Percentiles rank a stretch among this genome's conserved stretches.
Evolutionary conservation across 2,888 invertebrate genomes (phyloP).

Genomic region (Macaria notata): DNA sequence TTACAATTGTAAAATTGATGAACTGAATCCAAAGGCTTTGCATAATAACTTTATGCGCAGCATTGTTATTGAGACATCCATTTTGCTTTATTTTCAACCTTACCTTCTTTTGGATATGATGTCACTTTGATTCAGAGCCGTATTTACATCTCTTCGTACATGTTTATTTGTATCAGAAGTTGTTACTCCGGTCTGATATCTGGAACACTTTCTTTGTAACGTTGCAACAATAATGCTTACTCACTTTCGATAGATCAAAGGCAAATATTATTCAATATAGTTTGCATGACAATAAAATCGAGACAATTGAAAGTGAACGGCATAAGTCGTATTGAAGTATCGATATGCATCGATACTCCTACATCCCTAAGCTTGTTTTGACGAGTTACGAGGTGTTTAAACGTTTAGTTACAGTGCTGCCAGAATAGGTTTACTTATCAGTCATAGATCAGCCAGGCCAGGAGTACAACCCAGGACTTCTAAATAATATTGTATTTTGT

Average conservation of each 20-base stretch:
- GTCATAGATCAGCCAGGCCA: no score
- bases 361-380: slow-evolving; percentile 44
- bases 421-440: slow-evolving; percentile 2
- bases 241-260: slow-evolving; percentile 22
- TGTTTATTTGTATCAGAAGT: no score
- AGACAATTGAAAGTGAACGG: slow-evolving; percentile 47
- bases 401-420: slow-evolving; percentile 5
- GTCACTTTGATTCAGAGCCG: no score
- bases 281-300: slow-evolving; percentile 44
- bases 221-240: slow-evolving; percentile 4
- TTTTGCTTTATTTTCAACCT: no score
- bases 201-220: not conserved
- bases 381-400: slow-evolving; percentile 41
- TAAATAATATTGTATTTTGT: no score
- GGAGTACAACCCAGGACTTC: no score
- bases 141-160: no score
- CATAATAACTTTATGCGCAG: slow-evolving; percentile 4
- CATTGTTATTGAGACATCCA: not conserved
- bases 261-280: slow-evolving; percentile 38
- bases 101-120: no score
- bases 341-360: slow-evolving; percentile 51
- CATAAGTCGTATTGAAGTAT: slow-evolving; percentile 44
- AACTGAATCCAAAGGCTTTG: slow-evolving; percentile 9
- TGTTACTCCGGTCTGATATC: no score
- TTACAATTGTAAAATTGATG: slow-evolving; percentile 27